Base-by-base conservation (phyloP, 2,888 invertebrate species). In the Chymomyza caudatula region DNA sequence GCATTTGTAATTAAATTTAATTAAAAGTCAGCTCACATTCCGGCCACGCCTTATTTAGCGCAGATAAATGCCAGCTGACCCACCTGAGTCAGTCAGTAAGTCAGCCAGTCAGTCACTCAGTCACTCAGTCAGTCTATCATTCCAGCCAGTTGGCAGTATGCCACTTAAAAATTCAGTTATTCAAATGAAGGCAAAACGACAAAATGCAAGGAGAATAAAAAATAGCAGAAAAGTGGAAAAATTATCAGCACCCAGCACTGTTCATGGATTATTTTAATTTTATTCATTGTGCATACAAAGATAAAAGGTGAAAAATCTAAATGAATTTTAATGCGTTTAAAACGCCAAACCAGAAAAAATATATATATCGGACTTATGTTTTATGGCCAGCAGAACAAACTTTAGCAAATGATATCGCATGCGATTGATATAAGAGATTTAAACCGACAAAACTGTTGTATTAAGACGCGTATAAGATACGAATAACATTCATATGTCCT, bases 1-100 rank as follows among this genome's bases (percentile, higher is more conserved):
- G 78, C 78, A 78, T 76, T 82, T 79, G 82, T 71, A 80, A 80
- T 80, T 80, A 80, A 80, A 82, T 82, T 80, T 82, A 80, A 80
- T 80, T 80, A 80, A 79, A 80, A 78, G 76, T 82, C 79, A 67
- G 79, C 67, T 74, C 77, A 73, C 71, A 76, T 77, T 76, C 76
- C 71, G 5, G 4, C 8, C 11, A 53, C 25, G 53, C 57, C 49
- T 44, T 44, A 23, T 61, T 63, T 70, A 69, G 64, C 62, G 65
- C 69, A 74, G 74, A 74, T 74, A 71, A 74, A 74, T 74, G 71
- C 74, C 72, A 69, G 63, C 61, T 59, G 64, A 63, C 54, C 73
- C 62, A 61, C 63, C 62, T 42, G 72, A 11, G 23, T 65, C 71
- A 74, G 19, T 11, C 6, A 13, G 5, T 22, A 5, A 22, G 13